Evolutionary conservation across 2,797 vertebrate species (phyloP).

Genomic region (Enteromius fasciolatus): DNA sequence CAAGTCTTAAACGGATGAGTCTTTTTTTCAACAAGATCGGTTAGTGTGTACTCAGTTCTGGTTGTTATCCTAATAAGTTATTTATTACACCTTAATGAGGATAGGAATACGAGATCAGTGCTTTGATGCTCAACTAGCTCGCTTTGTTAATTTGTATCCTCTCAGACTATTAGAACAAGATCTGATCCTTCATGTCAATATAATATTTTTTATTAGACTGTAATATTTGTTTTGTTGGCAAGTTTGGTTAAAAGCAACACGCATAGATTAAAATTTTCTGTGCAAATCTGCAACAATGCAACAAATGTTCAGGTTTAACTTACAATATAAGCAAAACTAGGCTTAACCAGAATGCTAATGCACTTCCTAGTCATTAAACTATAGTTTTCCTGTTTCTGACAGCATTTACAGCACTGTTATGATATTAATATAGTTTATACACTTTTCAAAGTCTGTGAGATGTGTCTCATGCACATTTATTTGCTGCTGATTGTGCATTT

Average conservation of each 20-base stretch:
- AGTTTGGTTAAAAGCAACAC: not conserved
- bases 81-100: not conserved
- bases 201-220: not conserved
- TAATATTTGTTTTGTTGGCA: not conserved
- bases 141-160: not conserved
- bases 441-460: not conserved
- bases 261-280: not conserved
- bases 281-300: slow-evolving; percentile 2
- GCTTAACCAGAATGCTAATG: not conserved
- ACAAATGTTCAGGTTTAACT: not conserved
- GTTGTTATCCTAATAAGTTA: not conserved
- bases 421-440: slow-evolving; percentile 4
- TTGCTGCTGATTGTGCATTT: not conserved
- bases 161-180: not conserved
- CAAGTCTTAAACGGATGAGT: not conserved
- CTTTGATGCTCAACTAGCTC: not conserved
- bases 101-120: not conserved
- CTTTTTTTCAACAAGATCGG: not conserved
- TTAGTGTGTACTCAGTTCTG: slow-evolving; percentile 18
- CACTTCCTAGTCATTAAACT: not conserved
- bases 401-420: not conserved
- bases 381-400: not conserved
- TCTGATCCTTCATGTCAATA: not conserved
- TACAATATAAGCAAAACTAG: not conserved
- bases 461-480: not conserved